A percentile compares a stretch with the other conserved stretches of the same genome.
These are phyloP conservation scores for Callocephalon fimbriatum DNA, from an alignment of 2,113 vertebrate genomes.

Conservation along the genomic window DNA sequence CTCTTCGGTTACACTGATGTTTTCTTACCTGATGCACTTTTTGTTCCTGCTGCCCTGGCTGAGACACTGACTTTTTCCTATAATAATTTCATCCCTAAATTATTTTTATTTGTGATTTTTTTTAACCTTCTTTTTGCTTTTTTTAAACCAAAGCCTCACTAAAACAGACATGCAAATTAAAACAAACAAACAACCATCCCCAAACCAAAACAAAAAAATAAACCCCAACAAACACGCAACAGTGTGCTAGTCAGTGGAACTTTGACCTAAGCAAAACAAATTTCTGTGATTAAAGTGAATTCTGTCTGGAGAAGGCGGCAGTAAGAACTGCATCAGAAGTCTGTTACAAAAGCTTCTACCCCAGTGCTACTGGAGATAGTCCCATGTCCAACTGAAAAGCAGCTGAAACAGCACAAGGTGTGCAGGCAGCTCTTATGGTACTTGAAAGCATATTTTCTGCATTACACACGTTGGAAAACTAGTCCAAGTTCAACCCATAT, in stretches of 20 bases:
- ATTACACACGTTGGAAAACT: not conserved
- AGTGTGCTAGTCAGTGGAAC: not conserved
- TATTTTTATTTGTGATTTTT: not conserved
- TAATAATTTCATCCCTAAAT: not conserved
- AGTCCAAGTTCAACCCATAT: not conserved
- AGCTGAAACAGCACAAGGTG: not conserved
- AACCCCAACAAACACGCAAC: not conserved
- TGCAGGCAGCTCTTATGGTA: not conserved
- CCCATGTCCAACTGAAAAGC: not conserved
- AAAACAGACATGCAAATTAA: not conserved
- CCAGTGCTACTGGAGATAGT: not conserved
- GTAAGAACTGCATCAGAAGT: not conserved
- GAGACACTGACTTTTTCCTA: not conserved
- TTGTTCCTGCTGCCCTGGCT: not conserved
- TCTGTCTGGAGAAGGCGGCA: not conserved
- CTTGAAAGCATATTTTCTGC: not conserved
- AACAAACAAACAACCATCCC: fast-evolving
- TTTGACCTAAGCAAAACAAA: not conserved
- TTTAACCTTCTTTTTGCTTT: not conserved
- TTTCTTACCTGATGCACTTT: not conserved
- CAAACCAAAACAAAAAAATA: not conserved
- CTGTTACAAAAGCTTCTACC: not conserved
- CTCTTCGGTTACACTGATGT: not conserved
- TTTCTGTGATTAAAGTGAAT: not conserved
- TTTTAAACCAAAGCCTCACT: not conserved